Evolutionary conservation across 2,888 invertebrate species (phyloP), one percentile per base, ranked within the genome.

Genomic region (Meganola albula): DNA sequence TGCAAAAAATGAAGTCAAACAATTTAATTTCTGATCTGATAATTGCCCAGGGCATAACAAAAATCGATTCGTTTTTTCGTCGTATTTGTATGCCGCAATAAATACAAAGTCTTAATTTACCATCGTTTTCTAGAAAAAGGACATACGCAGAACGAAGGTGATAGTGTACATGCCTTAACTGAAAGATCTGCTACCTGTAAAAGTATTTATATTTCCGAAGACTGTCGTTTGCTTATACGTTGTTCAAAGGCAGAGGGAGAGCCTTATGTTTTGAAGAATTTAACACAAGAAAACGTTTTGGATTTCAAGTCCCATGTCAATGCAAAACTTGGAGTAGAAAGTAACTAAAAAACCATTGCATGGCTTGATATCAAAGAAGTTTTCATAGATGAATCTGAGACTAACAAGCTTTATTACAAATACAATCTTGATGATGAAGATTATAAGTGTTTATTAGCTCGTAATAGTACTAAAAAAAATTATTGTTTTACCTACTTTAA

Each of bases 61-160:
- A 10, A 33, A 27, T 8, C 27, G 33, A 5, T 16, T 33, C 4
- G 33, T 33, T n/a, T 33, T 33, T 33, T n/a, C 34, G 10, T 12
- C 28, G n/a, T 28, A 34, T 13, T 7, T 27, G 7, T 7, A 24
- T 14, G 33, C 34, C 18, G 34, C 27, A 1, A 34, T 27, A 18
- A 22, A 31, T 32, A 16, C 23, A 23, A 23, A 23, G 35, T 36
- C 6, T 31, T 23, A 2, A 24, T 36, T 4, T 27, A 12, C 1
- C 35, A 31, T 10, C 14, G 31, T 11, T 36, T 36, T 24, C 30
- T 31, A 31, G 31, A 36, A 8, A 36, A 31, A 16, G 32, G 31
- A 2, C 31, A 32, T 18, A 32, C 31, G 9, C 35, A 31, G 14
- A 31, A 29, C 13, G 23, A 23, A 8, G 23, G 24, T n/a, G 27